Conservation (phyloP, 2,113 vertebrate species). For the Saguinus imperator region DNA sequence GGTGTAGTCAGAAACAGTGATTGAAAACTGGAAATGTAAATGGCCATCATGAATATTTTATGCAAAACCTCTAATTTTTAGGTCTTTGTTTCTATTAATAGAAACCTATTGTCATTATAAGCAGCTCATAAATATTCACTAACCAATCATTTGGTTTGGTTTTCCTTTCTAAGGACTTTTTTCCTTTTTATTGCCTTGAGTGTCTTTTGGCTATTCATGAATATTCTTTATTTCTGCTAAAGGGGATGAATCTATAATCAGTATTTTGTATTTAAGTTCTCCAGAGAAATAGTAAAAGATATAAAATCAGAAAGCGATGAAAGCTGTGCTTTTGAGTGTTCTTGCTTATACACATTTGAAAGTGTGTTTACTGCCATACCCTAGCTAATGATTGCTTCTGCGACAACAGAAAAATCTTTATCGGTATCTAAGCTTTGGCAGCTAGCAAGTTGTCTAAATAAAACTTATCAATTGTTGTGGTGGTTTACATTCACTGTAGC, state of each 20-base stretch:
- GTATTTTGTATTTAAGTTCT: constrained; percentile 10
- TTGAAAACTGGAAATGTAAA: constrained; percentile 58
- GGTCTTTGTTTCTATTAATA: constrained; percentile 52
- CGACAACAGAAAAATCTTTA: neutral
- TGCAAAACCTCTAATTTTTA: constrained; percentile 23
- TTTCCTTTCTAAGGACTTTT: constrained; percentile 32
- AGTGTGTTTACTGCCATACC: neutral
- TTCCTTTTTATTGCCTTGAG: neutral
- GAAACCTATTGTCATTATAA: constrained; percentile 39
- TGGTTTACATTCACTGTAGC: neutral
- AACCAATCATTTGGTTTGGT: neutral
- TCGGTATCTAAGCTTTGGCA: neutral
- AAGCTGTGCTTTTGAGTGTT: neutral
- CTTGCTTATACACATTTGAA: neutral
- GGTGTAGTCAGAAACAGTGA: neutral
- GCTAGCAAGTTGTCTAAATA: neutral
- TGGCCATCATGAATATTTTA: constrained; percentile 54
- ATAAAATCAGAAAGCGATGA: neutral
- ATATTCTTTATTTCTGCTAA: constrained; percentile 19
- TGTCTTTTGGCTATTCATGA: neutral
- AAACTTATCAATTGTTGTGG: neutral
- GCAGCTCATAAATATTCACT: constrained; percentile 40
- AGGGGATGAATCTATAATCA: constrained; percentile 1
- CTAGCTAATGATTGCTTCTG: neutral
- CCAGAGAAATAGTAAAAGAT: neutral